These are phyloP conservation scores for Cheiracanthium punctorium DNA, from an alignment of 2,888 invertebrate genomes.

Conservation along the genomic window DNA sequence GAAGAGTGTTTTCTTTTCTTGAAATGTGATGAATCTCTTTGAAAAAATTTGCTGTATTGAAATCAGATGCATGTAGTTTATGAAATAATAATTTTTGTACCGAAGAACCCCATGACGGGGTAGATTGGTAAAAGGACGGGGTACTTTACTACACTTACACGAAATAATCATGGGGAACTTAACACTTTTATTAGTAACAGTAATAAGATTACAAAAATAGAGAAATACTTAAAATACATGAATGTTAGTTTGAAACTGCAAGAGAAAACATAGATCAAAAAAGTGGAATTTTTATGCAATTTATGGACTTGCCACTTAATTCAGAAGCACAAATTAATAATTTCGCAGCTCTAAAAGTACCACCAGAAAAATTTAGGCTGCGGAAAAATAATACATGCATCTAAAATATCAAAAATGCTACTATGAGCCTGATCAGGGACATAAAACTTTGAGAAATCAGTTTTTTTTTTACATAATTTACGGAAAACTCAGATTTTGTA, in stretches of 20 bases:
- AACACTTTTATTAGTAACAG: constrained; percentile 20
- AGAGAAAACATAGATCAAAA: neutral
- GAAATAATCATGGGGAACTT: neutral
- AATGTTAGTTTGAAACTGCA: constrained; percentile 8
- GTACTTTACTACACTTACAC: constrained; percentile 18
- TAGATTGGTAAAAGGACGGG: constrained; percentile 9
- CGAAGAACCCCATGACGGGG: neutral
- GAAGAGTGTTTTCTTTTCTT: too few species aligned
- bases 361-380: constrained; percentile 1
- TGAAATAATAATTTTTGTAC: constrained; percentile 8
- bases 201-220: constrained; percentile 2
- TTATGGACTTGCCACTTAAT: neutral
- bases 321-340: neutral
- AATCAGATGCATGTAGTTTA: too few species aligned
- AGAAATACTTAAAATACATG: constrained; percentile 11
- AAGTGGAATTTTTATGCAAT: neutral
- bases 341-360: neutral
- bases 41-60: too few species aligned
- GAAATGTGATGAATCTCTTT: too few species aligned
- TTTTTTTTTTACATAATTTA: constrained; percentile 10
- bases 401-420: constrained; percentile 9
- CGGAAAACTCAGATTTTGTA: too few species aligned
- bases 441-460: constrained; percentile 13
- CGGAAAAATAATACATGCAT: neutral
- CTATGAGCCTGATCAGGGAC: neutral